These are phyloP conservation scores for Saturnia japonica DNA, from an alignment of 2,888 invertebrate species.

Conservation along the genomic window DNA sequence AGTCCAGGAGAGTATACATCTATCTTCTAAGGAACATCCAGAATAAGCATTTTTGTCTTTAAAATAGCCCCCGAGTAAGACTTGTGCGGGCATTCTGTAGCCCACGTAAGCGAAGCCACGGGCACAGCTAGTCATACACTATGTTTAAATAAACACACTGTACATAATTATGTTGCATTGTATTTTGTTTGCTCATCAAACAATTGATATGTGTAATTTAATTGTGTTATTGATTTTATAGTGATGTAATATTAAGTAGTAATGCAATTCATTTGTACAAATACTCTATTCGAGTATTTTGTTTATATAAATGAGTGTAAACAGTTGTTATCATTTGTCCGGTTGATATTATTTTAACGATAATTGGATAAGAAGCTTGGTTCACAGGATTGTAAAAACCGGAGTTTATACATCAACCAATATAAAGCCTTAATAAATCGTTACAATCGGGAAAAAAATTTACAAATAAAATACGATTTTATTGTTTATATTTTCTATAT, in stretches of 20 bases:
- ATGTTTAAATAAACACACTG: background rate
- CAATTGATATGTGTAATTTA: background rate
- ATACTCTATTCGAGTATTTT: background rate
- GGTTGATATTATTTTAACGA: background rate
- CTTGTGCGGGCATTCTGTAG: too few relatives aligned
- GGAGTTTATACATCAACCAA: too few relatives aligned
- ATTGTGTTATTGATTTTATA: background rate
- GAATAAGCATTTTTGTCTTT: too few relatives aligned
- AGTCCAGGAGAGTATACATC: too few relatives aligned
- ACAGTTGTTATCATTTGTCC: background rate
- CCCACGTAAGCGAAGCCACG: too few relatives aligned
- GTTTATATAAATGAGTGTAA: background rate
- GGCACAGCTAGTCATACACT: too few relatives aligned
- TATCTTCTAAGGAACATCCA: too few relatives aligned
- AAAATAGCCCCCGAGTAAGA: too few relatives aligned
- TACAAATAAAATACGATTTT: too few relatives aligned
- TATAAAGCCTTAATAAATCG: too few relatives aligned
- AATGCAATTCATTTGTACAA: slow-evolving; percentile 1
- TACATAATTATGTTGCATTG: background rate
- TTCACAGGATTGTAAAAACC: background rate
- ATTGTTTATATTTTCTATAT: too few relatives aligned
- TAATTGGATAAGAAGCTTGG: background rate
- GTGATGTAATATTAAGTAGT: background rate
- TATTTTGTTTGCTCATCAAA: background rate
- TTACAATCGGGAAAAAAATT: too few relatives aligned